These are phyloP conservation scores for Eumacrocentrus americanus DNA, from an alignment of 2,888 invertebrate genomes.

Conservation along the genomic window DNA sequence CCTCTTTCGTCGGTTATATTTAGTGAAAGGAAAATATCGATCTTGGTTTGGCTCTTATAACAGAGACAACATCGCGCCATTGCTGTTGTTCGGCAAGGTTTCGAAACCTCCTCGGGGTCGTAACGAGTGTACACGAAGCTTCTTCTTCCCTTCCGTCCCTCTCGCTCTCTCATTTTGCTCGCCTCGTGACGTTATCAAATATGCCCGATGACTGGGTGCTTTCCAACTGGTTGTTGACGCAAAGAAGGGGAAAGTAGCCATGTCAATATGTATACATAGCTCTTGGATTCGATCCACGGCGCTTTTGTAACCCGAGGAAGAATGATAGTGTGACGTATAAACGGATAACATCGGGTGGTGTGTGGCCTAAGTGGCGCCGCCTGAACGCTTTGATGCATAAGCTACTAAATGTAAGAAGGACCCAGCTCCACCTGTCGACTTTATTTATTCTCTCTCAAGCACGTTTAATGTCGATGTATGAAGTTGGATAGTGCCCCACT, in stretches of 20 bases:
- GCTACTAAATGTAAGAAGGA: conserved; percentile 37
- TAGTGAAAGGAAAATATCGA: conserved; percentile 3
- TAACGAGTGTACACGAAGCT: not conserved
- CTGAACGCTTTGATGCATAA: conserved; percentile 42
- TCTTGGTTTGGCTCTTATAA: conserved; percentile 1
- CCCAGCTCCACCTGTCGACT: conserved; percentile 45
- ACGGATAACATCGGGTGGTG: conserved; percentile 6
- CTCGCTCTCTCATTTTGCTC: not conserved
- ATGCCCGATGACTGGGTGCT: conserved; percentile 18
- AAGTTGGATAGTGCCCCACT: too few species aligned
- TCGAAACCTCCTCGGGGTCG: conserved; percentile 28
- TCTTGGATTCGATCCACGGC: conserved; percentile 16
- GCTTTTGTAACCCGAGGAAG: conserved; percentile 14
- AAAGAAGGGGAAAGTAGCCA: not conserved
- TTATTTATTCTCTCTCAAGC: conserved; percentile 38
- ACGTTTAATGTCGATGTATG: too few species aligned
- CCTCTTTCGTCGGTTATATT: not conserved
- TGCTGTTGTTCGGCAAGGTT: conserved; percentile 15
- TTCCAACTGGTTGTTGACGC: conserved; percentile 3
- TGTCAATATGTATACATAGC: not conserved
- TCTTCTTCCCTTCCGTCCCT: too few species aligned
- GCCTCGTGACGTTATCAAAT: conserved; percentile 17
- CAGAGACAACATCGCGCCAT: conserved; percentile 5
- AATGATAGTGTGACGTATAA: conserved; percentile 5
- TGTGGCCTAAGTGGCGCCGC: conserved; percentile 44